phyloP scores from a whole-genome alignment of 2,888 invertebrate genomes.

The Trimorus sp. region DNA sequence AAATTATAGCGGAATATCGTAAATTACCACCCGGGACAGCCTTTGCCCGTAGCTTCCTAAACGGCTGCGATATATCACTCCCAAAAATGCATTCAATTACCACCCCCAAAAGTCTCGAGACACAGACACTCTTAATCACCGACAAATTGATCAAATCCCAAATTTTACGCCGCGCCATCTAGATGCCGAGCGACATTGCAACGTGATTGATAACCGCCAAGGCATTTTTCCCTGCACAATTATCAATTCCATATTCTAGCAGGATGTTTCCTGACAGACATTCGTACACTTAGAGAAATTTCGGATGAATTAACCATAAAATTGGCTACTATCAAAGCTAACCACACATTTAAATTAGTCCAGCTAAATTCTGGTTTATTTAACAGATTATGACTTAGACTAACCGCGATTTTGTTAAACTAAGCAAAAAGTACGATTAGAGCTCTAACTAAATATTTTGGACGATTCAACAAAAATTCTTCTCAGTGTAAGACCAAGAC shows the following conservation, averaged over 20 bases:
- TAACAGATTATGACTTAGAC: no score
- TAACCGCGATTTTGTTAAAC: no score
- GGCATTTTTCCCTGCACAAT: neutral
- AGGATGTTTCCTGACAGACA: no score
- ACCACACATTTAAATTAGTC: no score
- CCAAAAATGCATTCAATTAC: constrained; percentile 21
- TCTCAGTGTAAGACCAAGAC: neutral
- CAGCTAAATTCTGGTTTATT: no score
- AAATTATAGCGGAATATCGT: constrained; percentile 22
- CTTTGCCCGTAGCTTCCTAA: neutral
- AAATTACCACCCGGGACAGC: neutral
- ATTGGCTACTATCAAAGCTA: no score
- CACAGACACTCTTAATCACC: constrained; percentile 18
- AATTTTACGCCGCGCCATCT: neutral
- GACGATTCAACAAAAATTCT: no score
- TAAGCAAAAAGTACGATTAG: no score
- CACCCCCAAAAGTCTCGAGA: neutral
- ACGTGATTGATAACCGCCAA: constrained; percentile 21
- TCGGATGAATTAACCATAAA: no score
- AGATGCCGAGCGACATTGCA: neutral
- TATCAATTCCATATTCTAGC: no score
- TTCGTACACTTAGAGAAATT: no score
- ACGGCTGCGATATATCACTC: constrained; percentile 14
- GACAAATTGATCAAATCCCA: constrained; percentile 31
- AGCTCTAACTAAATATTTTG: no score